These are phyloP conservation scores for Leguminivora glycinivorella DNA, from an alignment of 1,140 invertebrate genomes.

Conservation along the genomic window DNA sequence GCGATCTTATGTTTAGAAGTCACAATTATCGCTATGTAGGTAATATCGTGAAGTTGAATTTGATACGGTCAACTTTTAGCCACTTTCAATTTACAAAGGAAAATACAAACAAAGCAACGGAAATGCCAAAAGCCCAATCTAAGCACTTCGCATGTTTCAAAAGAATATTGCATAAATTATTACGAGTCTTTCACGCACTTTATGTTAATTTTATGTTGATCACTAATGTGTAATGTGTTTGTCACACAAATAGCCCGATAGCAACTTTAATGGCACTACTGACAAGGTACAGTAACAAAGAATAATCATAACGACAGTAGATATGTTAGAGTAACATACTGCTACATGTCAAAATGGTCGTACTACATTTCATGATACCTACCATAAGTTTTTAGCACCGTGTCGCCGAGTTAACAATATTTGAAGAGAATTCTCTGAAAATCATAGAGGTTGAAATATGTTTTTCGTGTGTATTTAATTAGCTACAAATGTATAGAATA, in stretches of 20 bases:
- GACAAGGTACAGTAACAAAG: slow-evolving; percentile 87
- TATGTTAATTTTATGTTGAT: slow-evolving; percentile 57
- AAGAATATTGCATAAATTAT: slow-evolving; percentile 31
- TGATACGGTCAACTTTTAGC: not conserved
- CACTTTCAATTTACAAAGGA: not conserved
- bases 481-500: not conserved
- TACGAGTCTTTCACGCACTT: slow-evolving; percentile 37
- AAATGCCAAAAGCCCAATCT: not conserved
- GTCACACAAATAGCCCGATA: slow-evolving; percentile 86
- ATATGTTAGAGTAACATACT: slow-evolving; percentile 46
- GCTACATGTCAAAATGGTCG: slow-evolving; percentile 6
- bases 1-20: too few relatives aligned
- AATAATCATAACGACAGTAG: slow-evolving; percentile 45
- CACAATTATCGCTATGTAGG: too few relatives aligned
- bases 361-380: not conserved
- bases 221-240: slow-evolving; percentile 73
- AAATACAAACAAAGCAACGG: not conserved
- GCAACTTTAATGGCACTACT: slow-evolving; percentile 91
- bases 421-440: too few relatives aligned
- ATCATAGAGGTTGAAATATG: not conserved
- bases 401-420: too few relatives aligned
- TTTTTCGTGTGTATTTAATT: not conserved
- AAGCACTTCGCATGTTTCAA: slow-evolving; percentile 33
- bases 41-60: not conserved
- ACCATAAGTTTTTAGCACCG: not conserved